Conservation (phyloP, 2,888 invertebrate genomes). For the Crioceris asparagi region DNA sequence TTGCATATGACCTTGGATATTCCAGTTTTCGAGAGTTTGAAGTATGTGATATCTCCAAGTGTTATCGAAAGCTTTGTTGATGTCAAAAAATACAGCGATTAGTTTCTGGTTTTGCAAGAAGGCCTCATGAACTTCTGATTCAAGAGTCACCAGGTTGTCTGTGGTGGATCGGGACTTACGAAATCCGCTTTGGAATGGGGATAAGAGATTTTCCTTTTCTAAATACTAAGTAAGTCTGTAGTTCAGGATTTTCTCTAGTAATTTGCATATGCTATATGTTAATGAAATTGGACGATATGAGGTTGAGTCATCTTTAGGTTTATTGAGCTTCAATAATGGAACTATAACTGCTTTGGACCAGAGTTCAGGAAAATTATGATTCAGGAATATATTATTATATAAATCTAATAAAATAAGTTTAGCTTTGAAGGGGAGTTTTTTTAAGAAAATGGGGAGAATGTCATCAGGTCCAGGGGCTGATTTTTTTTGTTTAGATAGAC, state of each 20-base stretch:
- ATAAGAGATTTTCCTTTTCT: constrained; percentile 1
- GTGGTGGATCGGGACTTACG: constrained; percentile 1
- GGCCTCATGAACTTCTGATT: too few species aligned
- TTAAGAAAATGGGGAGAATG: constrained; percentile 5
- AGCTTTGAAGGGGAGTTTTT: constrained; percentile 2
- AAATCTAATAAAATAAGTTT: constrained; percentile 1
- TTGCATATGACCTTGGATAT: too few species aligned
- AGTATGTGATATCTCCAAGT: too few species aligned
- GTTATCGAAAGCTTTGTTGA: too few species aligned
- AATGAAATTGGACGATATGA: constrained; percentile 7
- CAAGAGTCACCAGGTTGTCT: constrained; percentile 4
- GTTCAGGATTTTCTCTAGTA: constrained; percentile 6
- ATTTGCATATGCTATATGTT: constrained; percentile 2
- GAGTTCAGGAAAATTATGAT: neutral
- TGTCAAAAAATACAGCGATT: too few species aligned
- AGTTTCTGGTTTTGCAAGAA: too few species aligned
- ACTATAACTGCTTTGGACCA: constrained; percentile 4
- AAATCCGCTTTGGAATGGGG: constrained; percentile 2
- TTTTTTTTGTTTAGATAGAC: neutral
- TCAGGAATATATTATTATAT: constrained; percentile 3
- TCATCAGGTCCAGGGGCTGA: constrained; percentile 5
- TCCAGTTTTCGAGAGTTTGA: too few species aligned
- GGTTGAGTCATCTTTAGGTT: constrained; percentile 1
- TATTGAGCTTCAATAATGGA: constrained; percentile 4
- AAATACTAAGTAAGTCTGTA: constrained; percentile 1